These are phyloP conservation scores for Ophonus ardosiacus DNA, from an alignment of 2,888 invertebrate genomes.

Conservation along the genomic window DNA sequence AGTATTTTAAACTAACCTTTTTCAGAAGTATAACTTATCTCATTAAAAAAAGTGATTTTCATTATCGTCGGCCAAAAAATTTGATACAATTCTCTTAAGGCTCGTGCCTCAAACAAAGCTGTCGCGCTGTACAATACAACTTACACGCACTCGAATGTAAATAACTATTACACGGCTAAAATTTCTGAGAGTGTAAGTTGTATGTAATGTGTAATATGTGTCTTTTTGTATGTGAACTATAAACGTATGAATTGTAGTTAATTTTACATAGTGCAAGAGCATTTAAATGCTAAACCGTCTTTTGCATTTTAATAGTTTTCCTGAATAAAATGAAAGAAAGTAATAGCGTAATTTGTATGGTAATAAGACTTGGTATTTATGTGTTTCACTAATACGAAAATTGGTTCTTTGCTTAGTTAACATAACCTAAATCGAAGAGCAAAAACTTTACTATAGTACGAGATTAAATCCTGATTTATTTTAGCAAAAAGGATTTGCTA, in stretches of 20 bases:
- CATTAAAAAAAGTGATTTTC: too few species aligned
- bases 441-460: neutral
- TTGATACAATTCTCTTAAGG: too few species aligned
- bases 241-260: neutral
- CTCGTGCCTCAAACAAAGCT: too few species aligned
- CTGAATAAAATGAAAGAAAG: conserved; percentile 49
- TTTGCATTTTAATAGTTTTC: conserved; percentile 57
- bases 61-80: too few species aligned
- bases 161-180: too few species aligned
- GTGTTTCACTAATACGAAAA: conserved; percentile 50
- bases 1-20: too few species aligned
- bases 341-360: conserved; percentile 56
- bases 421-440: conserved; percentile 6
- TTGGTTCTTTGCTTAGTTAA: conserved; percentile 30
- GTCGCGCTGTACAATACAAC: too few species aligned
- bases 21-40: too few species aligned
- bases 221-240: neutral
- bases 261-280: conserved; percentile 16
- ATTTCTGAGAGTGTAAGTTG: too few species aligned
- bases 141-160: too few species aligned
- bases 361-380: conserved; percentile 41
- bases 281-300: conserved; percentile 57
- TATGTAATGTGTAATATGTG: too few species aligned
- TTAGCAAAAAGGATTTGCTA: neutral
- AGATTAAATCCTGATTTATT: conserved; percentile 20